phyloP scores from a whole-genome alignment of 2,888 invertebrate species.

The Maniola hyperantus region DNA sequence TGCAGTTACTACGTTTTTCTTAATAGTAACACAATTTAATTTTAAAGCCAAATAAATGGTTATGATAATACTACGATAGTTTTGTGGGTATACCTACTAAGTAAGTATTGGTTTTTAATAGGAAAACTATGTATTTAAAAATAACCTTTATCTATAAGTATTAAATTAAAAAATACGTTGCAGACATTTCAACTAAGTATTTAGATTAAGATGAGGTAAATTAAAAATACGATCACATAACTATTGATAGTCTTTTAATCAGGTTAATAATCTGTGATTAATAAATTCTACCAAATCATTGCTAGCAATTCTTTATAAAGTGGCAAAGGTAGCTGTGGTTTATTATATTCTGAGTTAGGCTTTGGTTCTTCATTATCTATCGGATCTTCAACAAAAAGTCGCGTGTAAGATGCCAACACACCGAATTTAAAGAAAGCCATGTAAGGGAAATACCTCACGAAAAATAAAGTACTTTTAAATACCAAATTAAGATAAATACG shows the following conservation, averaged over 20 bases:
- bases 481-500: conserved; percentile 84
- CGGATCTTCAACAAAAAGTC: conserved; percentile 77
- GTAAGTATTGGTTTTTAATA: too few relatives aligned
- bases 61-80: background rate
- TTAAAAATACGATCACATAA: too few relatives aligned
- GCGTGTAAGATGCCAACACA: conserved; percentile 81
- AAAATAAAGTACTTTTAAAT: conserved; percentile 80
- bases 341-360: conserved; percentile 60
- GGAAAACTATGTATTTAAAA: too few relatives aligned
- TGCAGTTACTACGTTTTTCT: conserved; percentile 5
- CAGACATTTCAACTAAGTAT: too few relatives aligned
- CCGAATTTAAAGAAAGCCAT: conserved; percentile 87
- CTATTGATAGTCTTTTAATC: too few relatives aligned
- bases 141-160: too few relatives aligned
- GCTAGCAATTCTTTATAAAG: conserved; percentile 47
- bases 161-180: too few relatives aligned
- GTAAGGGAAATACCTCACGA: conserved; percentile 87
- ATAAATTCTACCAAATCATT: conserved; percentile 11
- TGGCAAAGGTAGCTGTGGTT: conserved; percentile 46
- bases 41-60: background rate
- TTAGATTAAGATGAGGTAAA: too few relatives aligned
- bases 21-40: conserved; percentile 13
- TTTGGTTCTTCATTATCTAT: conserved; percentile 59
- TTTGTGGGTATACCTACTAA: too few relatives aligned
- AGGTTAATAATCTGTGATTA: background rate